Evolutionary conservation across 2,113 vertebrate species (phyloP), one percentile per base, ranked within the genome.

Genomic region (Pheucticus melanocephalus): DNA sequence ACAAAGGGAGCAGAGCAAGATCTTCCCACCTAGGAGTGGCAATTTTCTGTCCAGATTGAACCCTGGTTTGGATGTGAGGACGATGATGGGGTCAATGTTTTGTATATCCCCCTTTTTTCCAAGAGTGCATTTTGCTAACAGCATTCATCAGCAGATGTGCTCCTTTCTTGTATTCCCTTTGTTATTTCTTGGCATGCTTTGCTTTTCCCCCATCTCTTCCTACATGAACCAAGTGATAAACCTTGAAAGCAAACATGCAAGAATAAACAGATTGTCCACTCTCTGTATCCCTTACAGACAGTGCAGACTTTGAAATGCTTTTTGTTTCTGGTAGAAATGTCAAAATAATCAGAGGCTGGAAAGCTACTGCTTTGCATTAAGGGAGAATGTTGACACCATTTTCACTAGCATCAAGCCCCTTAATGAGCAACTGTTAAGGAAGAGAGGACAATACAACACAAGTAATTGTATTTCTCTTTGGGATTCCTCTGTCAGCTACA

Each of bases 381-480:
- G 63, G 51, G 47, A 70, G 57, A 94, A 85, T 20, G 47, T 39
- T 92, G 79, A 92, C 76, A 83, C 35, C 57, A 16, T 84, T 80
- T 92, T 83, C 75, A 51, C 33, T 56, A 30, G 59, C 59, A 37
- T 88, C 60, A 59, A 79, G 60, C 31, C 51, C 50, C 73, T 79
- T 92, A 92, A 96, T 87, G 89, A 97, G 81, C 84, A 61, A 83
- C 27, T 40, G 15, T 63, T 89, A 69, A 77, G 69, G 39, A 85
- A n/a, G 28, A 82, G 73, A 84, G 22, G 60, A 56, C 60, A 39
- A 61, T 39, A 39, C 40, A 93, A 56, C 45, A 66, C 31, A 84
- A 94, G 35, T 89, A 73, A 89, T 77, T 82, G 54, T 68, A 61
- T 88, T 88, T 60, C 85, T 92, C 59, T 3, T 48, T 47, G 70